Evolutionary conservation across 2,797 vertebrate genomes (phyloP), one percentile per base, ranked within the genome.

Genomic region (Cheirogaleus major): DNA sequence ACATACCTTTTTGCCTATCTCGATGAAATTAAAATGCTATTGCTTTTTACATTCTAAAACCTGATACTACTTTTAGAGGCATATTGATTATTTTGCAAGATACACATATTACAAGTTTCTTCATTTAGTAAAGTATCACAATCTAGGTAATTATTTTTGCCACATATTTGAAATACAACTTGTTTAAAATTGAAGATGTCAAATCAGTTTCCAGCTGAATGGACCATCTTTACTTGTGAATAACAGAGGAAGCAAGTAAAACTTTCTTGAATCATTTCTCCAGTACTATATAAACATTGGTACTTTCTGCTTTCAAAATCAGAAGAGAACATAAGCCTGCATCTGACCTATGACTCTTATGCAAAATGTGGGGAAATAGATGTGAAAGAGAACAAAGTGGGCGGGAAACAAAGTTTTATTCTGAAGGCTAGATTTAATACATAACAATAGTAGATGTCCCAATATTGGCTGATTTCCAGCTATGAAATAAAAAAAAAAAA

Each of bases 31-130:
- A 75, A 92, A 95, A 67, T 87, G 43, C 25, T 92, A 61, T 41
- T 81, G 38, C 20, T 50, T 97, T 76, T 87, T 23, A 80, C 7
- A 72, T 86, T 15, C 32, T 83, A 76, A 92, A 92, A 69, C 15
- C 12, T 86, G 35, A 79, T 35, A n/a, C 20, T 80, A 35, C 86
- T 95, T 96, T 94, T 90, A 80, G 91, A 93, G 94, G 65, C 30
- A 91, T 38, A 55, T 78, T 89, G 85, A 79, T 85, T 79, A 22
- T 41, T 97, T 95, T 87, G 27, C 25, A 83, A 81, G 45, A 81
- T 69, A 52, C 7, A 88, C 11, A 75, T 45, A 57, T 88, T 52
- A 55, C 20, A 75, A 41, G 4, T 35, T 61, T 84, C 38, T 85
- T 81, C 65, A 96, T 59, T 90, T 91, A 79, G 23, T 57, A 69